These are phyloP conservation scores for Atopsyche davidsoni DNA, from an alignment of 1,140 invertebrate genomes.

Conservation along the genomic window DNA sequence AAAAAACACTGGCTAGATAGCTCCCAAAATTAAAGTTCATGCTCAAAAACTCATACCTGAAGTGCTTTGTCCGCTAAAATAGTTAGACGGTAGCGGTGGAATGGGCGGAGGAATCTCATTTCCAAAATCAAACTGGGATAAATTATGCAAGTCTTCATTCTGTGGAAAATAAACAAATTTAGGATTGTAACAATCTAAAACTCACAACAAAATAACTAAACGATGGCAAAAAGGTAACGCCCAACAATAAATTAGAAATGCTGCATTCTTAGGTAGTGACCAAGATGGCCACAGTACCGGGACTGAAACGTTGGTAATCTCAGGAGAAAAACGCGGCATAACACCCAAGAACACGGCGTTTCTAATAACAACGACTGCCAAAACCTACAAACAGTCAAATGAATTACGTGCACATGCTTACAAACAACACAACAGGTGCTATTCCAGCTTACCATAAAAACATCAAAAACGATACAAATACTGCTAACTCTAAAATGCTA, in stretches of 20 bases:
- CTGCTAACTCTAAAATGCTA: too few species aligned
- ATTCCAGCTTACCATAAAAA: too few species aligned
- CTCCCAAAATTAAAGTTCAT: too few species aligned
- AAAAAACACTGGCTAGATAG: too few species aligned
- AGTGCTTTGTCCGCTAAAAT: conserved; percentile 4
- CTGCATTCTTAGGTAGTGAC: not conserved
- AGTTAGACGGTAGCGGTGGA: conserved; percentile 22
- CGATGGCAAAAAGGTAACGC: not conserved
- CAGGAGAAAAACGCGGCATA: conserved; percentile 7
- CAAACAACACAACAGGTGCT: too few species aligned
- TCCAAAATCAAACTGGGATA: not conserved
- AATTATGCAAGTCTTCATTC: not conserved
- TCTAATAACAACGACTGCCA: not conserved
- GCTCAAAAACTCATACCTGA: conserved; percentile 5
- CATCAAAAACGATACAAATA: too few species aligned
- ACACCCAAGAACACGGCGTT: not conserved
- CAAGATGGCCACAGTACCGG: not conserved
- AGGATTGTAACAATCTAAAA: too few species aligned
- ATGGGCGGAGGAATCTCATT: conserved; percentile 19
- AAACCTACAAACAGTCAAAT: not conserved
- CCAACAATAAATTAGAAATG: not conserved
- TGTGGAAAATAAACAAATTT: not conserved
- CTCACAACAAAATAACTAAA: too few species aligned
- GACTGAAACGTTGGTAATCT: not conserved
- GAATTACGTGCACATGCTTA: not conserved